Base-by-base conservation (phyloP, 2,113 vertebrate species). In the Calidris pugnax region DNA sequence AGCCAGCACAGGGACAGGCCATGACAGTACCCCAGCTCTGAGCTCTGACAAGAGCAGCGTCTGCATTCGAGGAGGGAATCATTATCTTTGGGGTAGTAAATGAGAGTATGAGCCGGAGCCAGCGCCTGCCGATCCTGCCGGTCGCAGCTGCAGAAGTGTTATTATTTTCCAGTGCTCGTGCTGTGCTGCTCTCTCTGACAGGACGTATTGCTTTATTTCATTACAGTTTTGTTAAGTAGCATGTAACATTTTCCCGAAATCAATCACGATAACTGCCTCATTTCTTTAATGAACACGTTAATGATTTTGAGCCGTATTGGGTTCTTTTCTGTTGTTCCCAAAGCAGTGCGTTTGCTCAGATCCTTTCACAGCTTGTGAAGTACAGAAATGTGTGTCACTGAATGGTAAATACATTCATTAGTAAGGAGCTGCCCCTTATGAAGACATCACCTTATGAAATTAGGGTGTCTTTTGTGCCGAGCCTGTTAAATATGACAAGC, bases 301-400 rank as follows among this genome's bases (percentile, higher is more conserved):
- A 74, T 93, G 50, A 28, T 69, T 96, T 93, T 88, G 63, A 77
- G 77, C 41, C 43, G 19, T 14, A 43, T 80, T 74, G 68, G 19
- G 6, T 21, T 35, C 53, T 89, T 86, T 50, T 30, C 30, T 39
- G 3, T 55, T 80, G 30, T 81, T 92, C 45, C 48, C 68, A 56
- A 26, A 26, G 22, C 43, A 56, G 5, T 14, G 33, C 28, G 28
- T 80, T 91, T 84, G 39, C 53, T 89, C 66, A 68, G 39, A 75
- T 89, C 63, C 50, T 60, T 88, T 71, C 57, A 69, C 28, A 69
- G 45, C n/a, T 90, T 63, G 26, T 55, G 21, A 86, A 73, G 37
- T 47, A 69, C 55, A 53, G 66, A 79, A 81, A 33, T 56, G 16
- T 11, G 14, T 72, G 89, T 62, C 53, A 56, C 23, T 39, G 45